Evolutionary conservation across 2,888 invertebrate genomes (phyloP), one percentile per base, ranked within the genome.

Genomic region (Rhagonycha lutea): DNA sequence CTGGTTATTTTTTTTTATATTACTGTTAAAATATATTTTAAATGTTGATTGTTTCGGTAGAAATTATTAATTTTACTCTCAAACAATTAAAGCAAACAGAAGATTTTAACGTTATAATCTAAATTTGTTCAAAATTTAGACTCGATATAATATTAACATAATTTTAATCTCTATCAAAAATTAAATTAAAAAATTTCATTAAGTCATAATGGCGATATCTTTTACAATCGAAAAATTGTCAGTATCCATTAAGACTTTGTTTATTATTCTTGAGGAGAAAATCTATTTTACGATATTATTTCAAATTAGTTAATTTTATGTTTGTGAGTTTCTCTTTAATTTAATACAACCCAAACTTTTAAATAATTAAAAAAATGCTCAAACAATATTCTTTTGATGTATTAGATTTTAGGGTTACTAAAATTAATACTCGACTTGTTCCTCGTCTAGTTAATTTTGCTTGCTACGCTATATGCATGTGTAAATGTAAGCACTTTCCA

Each of bases 1-100:
- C 84, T 88, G 88, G 88, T 88, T 84, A 86, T 82, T 85, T 84
- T 82, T 32, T 47, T 47, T n/a, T 47, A n/a, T 47, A n/a, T n/a
- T 47, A 47, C 26, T 26, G 3, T 26, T 26, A 26, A 26, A 26
- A n/a, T 5, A 32, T 32, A 32, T 32, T 4, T 32, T 32, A 32
- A 32, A 32, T 32, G n/a, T 26, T 26, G 2, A 1, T 47, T 47
- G n/a, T 47, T n/a, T 47, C 4, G n/a, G 5, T n/a, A 7, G n/a
- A 47, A n/a, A 47, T 47, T 47, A 47, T 4, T 26, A 26, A 26
- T 26, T n/a, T 7, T 7, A 7, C n/a, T 47, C 2, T 47, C n/a
- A n/a, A 4, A 28, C 28, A 28, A 47, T 4, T n/a, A n/a, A 32
- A n/a, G 4, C 12, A 32, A 12, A 12, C 29, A 11, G 11, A 29